Conservation (phyloP, 1,140 invertebrate species). For the Frieseomelitta varia region DNA sequence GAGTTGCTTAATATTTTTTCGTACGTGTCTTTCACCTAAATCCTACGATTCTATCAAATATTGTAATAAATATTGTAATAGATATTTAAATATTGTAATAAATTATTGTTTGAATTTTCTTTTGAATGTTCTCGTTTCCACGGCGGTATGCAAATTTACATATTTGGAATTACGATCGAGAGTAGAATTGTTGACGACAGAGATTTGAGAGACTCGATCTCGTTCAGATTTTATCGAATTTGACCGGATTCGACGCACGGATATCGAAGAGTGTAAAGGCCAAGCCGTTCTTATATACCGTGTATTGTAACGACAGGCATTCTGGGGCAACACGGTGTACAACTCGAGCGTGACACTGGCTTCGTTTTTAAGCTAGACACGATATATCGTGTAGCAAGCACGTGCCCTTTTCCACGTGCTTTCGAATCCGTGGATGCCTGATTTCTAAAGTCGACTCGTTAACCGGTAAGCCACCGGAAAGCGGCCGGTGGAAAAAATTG, state of each 20-base stretch:
- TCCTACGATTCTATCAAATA: no score
- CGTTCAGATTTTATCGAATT: neutral
- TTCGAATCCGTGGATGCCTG: neutral
- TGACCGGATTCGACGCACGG: neutral
- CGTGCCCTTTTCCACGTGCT: slow-evolving; percentile 39
- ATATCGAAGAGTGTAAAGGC: neutral
- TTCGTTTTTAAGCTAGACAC: slow-evolving; percentile 25
- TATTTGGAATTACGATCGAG: no score
- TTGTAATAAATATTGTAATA: no score
- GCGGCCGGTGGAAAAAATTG: neutral
- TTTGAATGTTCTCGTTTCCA: no score
- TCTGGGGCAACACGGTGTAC: slow-evolving; percentile 25
- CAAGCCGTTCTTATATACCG: neutral
- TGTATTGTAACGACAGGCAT: neutral
- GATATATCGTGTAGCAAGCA: neutral
- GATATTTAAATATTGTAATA: no score
- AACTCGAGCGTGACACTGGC: slow-evolving; percentile 36
- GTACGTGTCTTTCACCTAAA: no score
- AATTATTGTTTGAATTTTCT: no score
- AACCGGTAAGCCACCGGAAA: neutral
- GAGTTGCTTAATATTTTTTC: no score
- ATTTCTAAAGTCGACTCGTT: neutral
- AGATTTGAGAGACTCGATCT: neutral
- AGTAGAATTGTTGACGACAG: no score
- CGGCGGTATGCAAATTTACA: no score